Percentiles rank a stretch among this genome's conserved stretches.
Evolutionary conservation across 2,113 vertebrate species (phyloP).

Genomic region (Alces alces): DNA sequence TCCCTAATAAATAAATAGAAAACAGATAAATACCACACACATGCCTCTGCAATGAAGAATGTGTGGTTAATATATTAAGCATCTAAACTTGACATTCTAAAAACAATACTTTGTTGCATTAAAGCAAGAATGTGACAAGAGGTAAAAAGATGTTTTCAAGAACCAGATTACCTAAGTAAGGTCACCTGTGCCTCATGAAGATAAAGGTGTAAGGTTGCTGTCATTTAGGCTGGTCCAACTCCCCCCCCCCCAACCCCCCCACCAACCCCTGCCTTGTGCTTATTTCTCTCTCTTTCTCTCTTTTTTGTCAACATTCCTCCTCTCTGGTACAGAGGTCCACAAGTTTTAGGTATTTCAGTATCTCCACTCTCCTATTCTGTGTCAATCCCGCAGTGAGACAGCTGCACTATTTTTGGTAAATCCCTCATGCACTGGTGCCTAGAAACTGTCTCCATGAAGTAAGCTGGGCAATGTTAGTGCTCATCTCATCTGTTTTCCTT

Average conservation of each 20-base stretch:
- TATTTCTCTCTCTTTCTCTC: too few species aligned
- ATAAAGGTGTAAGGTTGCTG: not conserved
- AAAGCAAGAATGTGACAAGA: not conserved
- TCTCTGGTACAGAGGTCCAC: not conserved
- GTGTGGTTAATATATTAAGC: too few species aligned
- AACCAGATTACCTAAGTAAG: not conserved
- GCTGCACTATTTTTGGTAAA: not conserved
- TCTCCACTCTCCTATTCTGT: not conserved
- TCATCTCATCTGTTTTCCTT: too few species aligned
- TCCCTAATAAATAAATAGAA: too few species aligned
- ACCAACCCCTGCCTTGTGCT: too few species aligned
- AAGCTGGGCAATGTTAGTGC: not conserved
- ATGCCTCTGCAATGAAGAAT: too few species aligned
- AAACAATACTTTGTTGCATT: not conserved
- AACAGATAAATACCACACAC: too few species aligned
- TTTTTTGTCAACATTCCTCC: not conserved
- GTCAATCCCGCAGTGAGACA: not conserved
- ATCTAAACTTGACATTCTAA: too few species aligned
- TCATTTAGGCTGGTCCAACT: too few species aligned
- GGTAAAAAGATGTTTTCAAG: not conserved
- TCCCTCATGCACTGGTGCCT: not conserved
- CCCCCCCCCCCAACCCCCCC: fast-evolving
- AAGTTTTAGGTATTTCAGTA: not conserved
- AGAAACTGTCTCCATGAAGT: not conserved
- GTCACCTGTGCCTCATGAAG: not conserved